These are phyloP conservation scores for Rhyacophila evoluta DNA, from an alignment of 2,888 invertebrate genomes.

Conservation along the genomic window DNA sequence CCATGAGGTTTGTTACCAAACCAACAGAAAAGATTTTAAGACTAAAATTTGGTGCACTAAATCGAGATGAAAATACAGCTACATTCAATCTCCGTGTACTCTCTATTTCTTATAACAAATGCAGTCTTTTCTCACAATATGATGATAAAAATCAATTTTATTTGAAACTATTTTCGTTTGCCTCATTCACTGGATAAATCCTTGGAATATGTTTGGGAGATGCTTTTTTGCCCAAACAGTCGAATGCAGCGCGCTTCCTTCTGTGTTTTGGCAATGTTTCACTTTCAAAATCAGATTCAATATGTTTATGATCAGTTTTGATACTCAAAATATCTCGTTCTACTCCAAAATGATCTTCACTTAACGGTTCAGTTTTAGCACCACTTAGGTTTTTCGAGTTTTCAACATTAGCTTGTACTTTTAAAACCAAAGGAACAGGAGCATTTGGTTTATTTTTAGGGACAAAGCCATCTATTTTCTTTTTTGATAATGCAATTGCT, in stretches of 20 bases:
- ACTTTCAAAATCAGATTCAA: background rate
- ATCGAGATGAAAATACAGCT: too few species aligned
- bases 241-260: background rate
- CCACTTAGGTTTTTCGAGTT: background rate
- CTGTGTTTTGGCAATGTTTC: background rate
- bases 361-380: constrained; percentile 11
- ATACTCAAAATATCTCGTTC: constrained; percentile 51
- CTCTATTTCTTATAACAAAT: background rate
- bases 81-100: too few species aligned
- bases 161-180: background rate
- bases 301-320: background rate
- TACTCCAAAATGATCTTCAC: constrained; percentile 44
- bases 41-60: too few species aligned
- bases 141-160: background rate
- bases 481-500: constrained; percentile 40
- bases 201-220: background rate
- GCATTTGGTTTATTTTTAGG: constrained; percentile 1
- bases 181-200: background rate
- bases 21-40: too few species aligned
- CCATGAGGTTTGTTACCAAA: too few species aligned
- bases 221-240: background rate
- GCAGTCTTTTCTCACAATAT: background rate
- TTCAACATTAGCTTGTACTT: constrained; percentile 7
- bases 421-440: background rate
- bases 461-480: background rate